Evolutionary conservation across 2,888 invertebrate species (phyloP), one percentile per base, ranked within the genome.

Genomic region (Cenopis cana): DNA sequence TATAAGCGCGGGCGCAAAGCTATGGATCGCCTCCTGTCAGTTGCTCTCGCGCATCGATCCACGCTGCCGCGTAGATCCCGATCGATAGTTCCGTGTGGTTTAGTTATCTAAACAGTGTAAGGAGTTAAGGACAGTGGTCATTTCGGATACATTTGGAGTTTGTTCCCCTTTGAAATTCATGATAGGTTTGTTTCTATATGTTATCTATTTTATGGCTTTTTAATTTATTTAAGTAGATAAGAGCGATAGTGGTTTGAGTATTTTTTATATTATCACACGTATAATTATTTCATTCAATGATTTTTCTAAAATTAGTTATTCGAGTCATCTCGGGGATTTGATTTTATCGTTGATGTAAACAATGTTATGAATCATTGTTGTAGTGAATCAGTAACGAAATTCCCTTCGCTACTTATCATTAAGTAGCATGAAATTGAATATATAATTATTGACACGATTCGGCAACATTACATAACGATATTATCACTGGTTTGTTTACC

Each of bases 41-140:
- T 93, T 85, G 89, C 85, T 86, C 85, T 86, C 83, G 85, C 80
- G 87, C 88, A 89, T 90, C 88, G 91, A 89, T 88, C 88, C 84
- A 79, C 74, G 84, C 73, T 71, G 82, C 79, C 78, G 81, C 78
- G 77, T 75, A 61, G 66, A 77, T 78, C 72, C 72, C 78, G 82
- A 88, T 87, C 82, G 85, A 88, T 88, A 87, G 85, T 81, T 83
- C 46, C 78, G 79, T 76, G 85, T 84, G 85, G 81, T 81, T 80
- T 79, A 76, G 82, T 85, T 70, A 69, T 65, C 65, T 65, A 70
- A 68, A 74, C 33, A 54, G 70, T 74, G 71, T 68, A 72, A 68
- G n/a, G n/a, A n/a, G n/a, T n/a, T n/a, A n/a, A n/a, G 59, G 73
- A 66, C 73, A 74, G 67, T 73, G 75, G 74, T 68, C 72, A 77